A percentile compares a stretch with the other conserved stretches of the same genome.
phyloP scores from a whole-genome alignment of 1,140 invertebrate genomes.

The Brachionus angularis region DNA sequence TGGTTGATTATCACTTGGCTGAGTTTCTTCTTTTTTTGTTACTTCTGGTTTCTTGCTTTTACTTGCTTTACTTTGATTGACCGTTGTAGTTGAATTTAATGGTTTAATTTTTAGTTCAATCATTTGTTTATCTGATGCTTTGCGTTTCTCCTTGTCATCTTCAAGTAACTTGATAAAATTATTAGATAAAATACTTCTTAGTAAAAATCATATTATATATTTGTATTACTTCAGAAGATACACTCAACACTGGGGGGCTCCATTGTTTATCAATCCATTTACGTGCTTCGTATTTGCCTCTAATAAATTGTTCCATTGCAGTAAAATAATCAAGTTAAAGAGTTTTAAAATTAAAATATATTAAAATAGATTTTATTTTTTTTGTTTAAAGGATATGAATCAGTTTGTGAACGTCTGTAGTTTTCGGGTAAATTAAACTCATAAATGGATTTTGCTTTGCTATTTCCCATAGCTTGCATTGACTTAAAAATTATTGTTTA shows the following conservation, averaged over 20 bases:
- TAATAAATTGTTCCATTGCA: conserved; percentile 84
- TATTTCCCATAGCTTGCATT: conserved; percentile 96
- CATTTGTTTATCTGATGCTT: neutral
- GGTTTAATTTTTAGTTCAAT: conserved; percentile 24
- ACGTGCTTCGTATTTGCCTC: conserved; percentile 95
- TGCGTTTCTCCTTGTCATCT: conserved; percentile 15
- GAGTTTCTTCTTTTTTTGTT: too few relatives aligned
- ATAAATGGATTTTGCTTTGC: conserved; percentile 88
- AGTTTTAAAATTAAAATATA: conserved; percentile 13
- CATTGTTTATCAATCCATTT: conserved; percentile 88
- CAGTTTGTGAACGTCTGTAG: conserved; percentile 87
- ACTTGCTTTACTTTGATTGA: too few relatives aligned
- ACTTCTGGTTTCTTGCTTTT: too few relatives aligned
- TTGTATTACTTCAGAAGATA: conserved; percentile 23
- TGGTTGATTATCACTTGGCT: too few relatives aligned
- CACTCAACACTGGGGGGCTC: neutral
- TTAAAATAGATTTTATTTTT: conserved; percentile 45
- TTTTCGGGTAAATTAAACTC: conserved; percentile 93
- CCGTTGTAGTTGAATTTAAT: too few relatives aligned
- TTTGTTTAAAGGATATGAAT: too few relatives aligned
- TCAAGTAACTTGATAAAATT: neutral
- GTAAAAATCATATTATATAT: neutral
- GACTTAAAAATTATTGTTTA: conserved; percentile 64
- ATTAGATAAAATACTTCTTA: neutral
- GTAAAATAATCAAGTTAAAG: too few relatives aligned